Base-by-base conservation (phyloP, 2,888 invertebrate species). In the Argyresthia albistria region DNA sequence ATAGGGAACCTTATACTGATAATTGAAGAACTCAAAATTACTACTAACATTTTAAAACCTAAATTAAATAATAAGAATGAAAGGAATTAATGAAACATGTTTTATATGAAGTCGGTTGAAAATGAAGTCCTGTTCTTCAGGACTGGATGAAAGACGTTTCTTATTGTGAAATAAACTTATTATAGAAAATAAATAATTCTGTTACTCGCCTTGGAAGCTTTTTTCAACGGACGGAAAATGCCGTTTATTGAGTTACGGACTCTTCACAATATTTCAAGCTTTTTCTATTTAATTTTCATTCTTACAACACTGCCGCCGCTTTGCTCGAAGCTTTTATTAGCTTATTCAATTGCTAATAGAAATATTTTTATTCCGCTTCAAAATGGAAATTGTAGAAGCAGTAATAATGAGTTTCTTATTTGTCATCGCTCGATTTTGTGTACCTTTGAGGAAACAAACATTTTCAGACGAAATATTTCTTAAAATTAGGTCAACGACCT, bases 141-240 rank as follows among this genome's bases (percentile, higher is more conserved):
- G 39, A 39, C 39, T 25, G 39, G 8, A 39, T 39, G 8, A 39
- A 39, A 39, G n/a, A 39, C n/a, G 39, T n/a, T 12, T 12, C 61
- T 77, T 72, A 80, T 80, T 83, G 80, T 81, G 66, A 82, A 76
- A 36, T 82, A 77, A 82, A 80, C 69, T 76, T 80, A 80, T 81
- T 80, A 81, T 74, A 74, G 71, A 81, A 25, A 25, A 81, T 75
- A 79, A 79, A 82, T 83, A 84, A 84, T 80, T 78, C 70, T 69
- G 67, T 84, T 80, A 80, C 69, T 42, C 35, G 42, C 15, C 48
- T 48, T 36, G 15, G 48, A 12, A 11, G 37, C 10, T 37, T 48
- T 48, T 12, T 37, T 37, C 14, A 60, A 57, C 58, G 60, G 59
- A 60, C 74, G 75, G 45, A 43, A 36, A 51, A 35, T 35, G 60